Base-by-base conservation (phyloP, 1,140 invertebrate species). In the Heliconius congener region DNA sequence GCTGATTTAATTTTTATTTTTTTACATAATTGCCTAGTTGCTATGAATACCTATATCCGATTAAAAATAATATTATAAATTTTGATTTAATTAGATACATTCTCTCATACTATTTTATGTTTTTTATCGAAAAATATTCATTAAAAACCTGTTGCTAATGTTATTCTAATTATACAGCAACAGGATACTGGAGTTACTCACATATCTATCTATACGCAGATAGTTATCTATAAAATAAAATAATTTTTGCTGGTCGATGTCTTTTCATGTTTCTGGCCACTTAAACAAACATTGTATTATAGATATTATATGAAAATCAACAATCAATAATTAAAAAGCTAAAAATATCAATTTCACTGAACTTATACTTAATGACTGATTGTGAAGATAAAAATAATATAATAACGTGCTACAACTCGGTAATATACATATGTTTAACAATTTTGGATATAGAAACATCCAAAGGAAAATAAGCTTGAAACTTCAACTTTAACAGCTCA, bases 141-240 rank as follows among this genome's bases (percentile, higher is more conserved):
- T 66, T 23, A 13, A 66, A 23, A 66, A 66, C 60, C 60, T 66
- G 60, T 66, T 66, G 60, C 13, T 27, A 66, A 66, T 66, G 60
- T 66, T 66, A 66, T 66, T 66, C 60, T 30, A 30, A 23, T 66
- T 66, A 66, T 66, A 66, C 3, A 30, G 27, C 23, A 66, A 66
- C 60, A 66, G 60, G 60, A 66, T 66, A 66, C 27, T 23, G 11
- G 11, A 66, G 11, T 27, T 60, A 60, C 57, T 60, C n/a, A 60
- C 57, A 3, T 23, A 60, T 60, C 8, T 23, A 60, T 60, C 8
- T 60, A n/a, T 60, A 60, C 8, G 9, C 23, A 60, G 57, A 27
- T 60, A 27, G 57, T 60, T 60, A 30, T 66, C n/a, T 27, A 5
- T 27, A 30, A 23, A 23, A 13, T 30, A 30, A 66, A 66, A 66